Evolutionary conservation across 1,140 invertebrate genomes (phyloP), one percentile per base, ranked within the genome.

Genomic region (Euglossa dilemma): DNA sequence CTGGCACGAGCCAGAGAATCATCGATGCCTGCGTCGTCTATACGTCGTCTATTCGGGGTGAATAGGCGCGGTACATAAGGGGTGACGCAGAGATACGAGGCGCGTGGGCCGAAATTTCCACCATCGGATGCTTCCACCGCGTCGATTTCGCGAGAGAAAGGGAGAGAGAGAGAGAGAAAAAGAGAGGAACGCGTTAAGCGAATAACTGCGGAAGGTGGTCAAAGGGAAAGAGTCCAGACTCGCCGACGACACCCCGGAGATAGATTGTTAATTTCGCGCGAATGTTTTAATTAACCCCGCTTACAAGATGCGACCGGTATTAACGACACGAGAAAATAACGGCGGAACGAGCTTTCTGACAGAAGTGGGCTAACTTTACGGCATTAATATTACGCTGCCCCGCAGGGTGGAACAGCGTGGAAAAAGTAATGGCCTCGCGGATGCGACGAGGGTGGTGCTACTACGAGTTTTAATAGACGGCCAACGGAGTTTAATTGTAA

Each of bases 311-410:
- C 80, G 72, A 20, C 45, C 25, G 57, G n/a, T 79, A 79, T 83
- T 71, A 77, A 83, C 43, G 77, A 71, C 76, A 43, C 78, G 70
- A 12, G 69, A 52, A 57, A 81, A 67, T 81, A 85, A 69, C 70
- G 71, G 23, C 7, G 77, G 52, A 23, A 45, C 28, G 78, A 82
- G 69, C 56, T 36, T 56, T 67, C 78, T 28, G 66, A 61, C 74
- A 83, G 77, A 84, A 84, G 25, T 84, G 69, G 82, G 67, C 82
- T 79, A 79, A 83, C 75, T 84, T 85, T 63, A 71, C 56, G 78
- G 43, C 77, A 73, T 77, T 84, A 80, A 84, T 80, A 71, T 84
- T 71, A 54, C 71, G 79, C 28, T 57, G 71, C n/a, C 71, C 79
- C 54, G 59, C 79, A 56, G 71, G 36, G 61, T 80, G 50, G 52